A percentile compares a stretch with the other conserved stretches of the same genome.
phyloP scores from a whole-genome alignment of 2,113 vertebrate genomes.

The Mobula hypostoma region DNA sequence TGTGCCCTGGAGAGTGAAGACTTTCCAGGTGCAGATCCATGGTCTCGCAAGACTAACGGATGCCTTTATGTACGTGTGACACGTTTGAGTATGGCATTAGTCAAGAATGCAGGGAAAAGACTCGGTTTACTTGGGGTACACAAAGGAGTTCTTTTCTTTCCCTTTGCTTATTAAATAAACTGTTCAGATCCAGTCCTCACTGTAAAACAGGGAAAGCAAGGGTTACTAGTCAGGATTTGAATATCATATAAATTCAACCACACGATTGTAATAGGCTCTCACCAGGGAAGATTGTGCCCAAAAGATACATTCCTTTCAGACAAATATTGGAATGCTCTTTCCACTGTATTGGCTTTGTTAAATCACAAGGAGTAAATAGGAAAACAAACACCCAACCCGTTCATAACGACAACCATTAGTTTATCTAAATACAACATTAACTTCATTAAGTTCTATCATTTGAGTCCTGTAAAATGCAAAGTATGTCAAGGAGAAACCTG shows the following conservation, averaged over 20 bases:
- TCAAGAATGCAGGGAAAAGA: too few species aligned
- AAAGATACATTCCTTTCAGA: background rate
- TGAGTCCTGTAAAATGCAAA: background rate
- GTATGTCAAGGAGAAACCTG: background rate
- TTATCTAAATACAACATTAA: background rate
- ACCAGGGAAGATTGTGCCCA: background rate
- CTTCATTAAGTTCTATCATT: background rate
- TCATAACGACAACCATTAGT: background rate
- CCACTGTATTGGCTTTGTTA: background rate
- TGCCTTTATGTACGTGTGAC: too few species aligned
- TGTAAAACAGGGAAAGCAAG: background rate
- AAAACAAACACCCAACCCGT: background rate
- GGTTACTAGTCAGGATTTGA: too few species aligned
- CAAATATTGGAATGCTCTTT: background rate
- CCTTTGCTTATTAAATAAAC: too few species aligned
- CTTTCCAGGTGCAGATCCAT: too few species aligned
- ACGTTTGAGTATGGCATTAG: too few species aligned
- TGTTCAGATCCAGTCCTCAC: too few species aligned
- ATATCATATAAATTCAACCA: background rate
- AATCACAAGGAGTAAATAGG: background rate
- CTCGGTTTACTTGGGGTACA: too few species aligned
- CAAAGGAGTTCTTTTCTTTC: too few species aligned
- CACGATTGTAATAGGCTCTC: background rate
- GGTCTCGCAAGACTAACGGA: too few species aligned
- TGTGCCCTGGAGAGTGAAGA: too few species aligned